Evolutionary conservation across 2,888 invertebrate species (phyloP), one percentile per base, ranked within the genome.

Genomic region (Busseola fusca): DNA sequence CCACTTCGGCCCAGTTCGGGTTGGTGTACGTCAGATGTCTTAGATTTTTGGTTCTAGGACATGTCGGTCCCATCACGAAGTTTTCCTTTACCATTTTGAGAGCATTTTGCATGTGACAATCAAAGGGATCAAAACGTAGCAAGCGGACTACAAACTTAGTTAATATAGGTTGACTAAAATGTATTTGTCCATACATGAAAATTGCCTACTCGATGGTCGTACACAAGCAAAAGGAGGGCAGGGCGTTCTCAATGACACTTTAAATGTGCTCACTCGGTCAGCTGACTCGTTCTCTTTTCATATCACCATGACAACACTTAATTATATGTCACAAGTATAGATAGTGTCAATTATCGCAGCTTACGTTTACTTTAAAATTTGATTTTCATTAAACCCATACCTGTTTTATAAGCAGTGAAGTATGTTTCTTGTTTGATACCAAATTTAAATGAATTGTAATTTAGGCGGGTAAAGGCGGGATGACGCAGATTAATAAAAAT

Each of bases 181-280:
- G 89, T 93, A 94, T 93, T 90, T 90, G 88, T 91, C 86, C 86
- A 87, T 90, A 91, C 88, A 90, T 91, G 91, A 93, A 94, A 94
- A 93, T 91, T 89, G 88, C 84, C 80, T 76, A 82, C 84, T 85
- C 83, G 78, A 80, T 77, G 79, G 75, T 88, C 84, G 82, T 86
- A 84, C 83, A 82, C 85, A 80, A 72, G 75, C 81, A 84, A 92
- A n/a, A 92, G 85, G 87, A 91, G 93, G 92, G 89, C 94, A 93
- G 91, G 92, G 91, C 90, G 89, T 90, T 94, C 87, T 89, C 94
- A 94, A 93, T 94, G 94, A 92, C 94, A 93, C 89, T 90, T 90
- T 90, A 81, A 84, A 78, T 70, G 86, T 85, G 82, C 75, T 72
- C 80, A 86, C 80, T 82, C 79, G 85, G 90, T 89, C 92, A 92